phyloP scores from a whole-genome alignment of 2,113 vertebrate genomes.

The Eidolon helvum region DNA sequence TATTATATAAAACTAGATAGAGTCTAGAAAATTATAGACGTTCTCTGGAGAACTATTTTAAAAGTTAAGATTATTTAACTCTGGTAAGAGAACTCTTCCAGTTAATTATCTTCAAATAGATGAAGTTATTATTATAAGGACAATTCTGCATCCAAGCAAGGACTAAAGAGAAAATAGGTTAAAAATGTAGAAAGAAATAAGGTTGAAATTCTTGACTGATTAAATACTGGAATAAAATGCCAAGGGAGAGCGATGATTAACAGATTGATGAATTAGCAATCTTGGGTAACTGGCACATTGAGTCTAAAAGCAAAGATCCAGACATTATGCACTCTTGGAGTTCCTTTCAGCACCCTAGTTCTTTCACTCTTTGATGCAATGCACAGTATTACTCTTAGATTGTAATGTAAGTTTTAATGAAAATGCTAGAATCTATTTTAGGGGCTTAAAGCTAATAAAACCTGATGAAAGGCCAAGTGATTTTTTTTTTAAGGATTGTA shows the following conservation, averaged over 20 bases:
- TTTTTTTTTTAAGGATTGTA: not conserved
- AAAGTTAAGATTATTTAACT: constrained; percentile 41
- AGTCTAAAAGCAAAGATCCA: not conserved
- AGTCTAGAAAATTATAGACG: not conserved
- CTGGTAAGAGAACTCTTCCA: not conserved
- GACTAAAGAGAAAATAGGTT: not conserved
- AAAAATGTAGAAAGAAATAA: constrained; percentile 21
- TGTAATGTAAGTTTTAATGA: not conserved
- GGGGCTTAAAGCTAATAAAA: constrained; percentile 17
- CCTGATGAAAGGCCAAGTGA: not conserved
- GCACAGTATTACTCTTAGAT: not conserved
- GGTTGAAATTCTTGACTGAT: not conserved
- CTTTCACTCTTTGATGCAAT: not conserved
- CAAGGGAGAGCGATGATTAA: not conserved
- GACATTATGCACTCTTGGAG: not conserved
- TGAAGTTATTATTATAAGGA: not conserved
- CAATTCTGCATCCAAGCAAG: not conserved
- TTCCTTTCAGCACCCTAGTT: not conserved
- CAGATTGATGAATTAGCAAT: not conserved
- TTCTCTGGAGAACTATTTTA: not conserved
- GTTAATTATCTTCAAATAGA: not conserved
- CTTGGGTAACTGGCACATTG: not conserved
- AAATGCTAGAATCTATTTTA: not conserved
- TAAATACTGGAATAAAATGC: constrained; percentile 27
- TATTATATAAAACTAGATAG: not conserved